Evolutionary conservation across 2,888 invertebrate genomes (phyloP).

Genomic region (Chydorus sphaericus): DNA sequence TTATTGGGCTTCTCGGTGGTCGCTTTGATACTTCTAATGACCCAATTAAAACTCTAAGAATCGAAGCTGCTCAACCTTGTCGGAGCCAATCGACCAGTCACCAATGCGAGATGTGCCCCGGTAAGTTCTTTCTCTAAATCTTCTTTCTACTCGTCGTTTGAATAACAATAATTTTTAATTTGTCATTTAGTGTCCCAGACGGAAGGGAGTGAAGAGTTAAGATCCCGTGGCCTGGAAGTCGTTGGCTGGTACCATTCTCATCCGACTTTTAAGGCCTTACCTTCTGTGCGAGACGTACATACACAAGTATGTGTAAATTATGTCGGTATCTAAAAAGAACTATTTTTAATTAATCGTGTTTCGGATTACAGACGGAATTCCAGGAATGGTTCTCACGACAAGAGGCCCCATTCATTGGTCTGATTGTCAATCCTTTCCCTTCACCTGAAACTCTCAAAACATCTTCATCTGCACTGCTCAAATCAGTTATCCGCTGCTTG

Average conservation of each 20-base stretch:
- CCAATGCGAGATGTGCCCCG: conserved; percentile 66
- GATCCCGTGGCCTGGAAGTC: conserved; percentile 33
- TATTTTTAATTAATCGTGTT: no score
- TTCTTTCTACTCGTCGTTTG: not conserved
- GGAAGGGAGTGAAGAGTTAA: conserved; percentile 41
- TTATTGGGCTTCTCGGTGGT: conserved; percentile 59
- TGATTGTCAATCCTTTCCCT: conserved; percentile 51
- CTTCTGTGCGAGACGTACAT: conserved; percentile 50
- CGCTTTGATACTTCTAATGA: conserved; percentile 27
- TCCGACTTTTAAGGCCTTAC: conserved; percentile 51
- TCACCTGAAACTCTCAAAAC: conserved; percentile 32
- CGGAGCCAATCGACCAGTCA: conserved; percentile 46
- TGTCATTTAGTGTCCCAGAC: conserved; percentile 47
- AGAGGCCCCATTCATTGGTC: conserved; percentile 43
- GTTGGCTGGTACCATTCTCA: conserved; percentile 69
- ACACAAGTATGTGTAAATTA: conserved; percentile 34
- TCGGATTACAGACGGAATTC: conserved; percentile 30
- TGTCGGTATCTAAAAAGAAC: not conserved
- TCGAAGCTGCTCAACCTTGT: conserved; percentile 45
- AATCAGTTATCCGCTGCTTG: conserved; percentile 1
- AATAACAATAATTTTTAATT: no score
- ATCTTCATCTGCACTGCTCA: conserved; percentile 33
- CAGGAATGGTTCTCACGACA: conserved; percentile 39
- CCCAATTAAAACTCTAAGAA: conserved; percentile 26
- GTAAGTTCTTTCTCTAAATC: conserved; percentile 27